Evolutionary conservation across 2,113 vertebrate species (phyloP), one percentile per base, ranked within the genome.

Genomic region (Urocolius indicus): DNA sequence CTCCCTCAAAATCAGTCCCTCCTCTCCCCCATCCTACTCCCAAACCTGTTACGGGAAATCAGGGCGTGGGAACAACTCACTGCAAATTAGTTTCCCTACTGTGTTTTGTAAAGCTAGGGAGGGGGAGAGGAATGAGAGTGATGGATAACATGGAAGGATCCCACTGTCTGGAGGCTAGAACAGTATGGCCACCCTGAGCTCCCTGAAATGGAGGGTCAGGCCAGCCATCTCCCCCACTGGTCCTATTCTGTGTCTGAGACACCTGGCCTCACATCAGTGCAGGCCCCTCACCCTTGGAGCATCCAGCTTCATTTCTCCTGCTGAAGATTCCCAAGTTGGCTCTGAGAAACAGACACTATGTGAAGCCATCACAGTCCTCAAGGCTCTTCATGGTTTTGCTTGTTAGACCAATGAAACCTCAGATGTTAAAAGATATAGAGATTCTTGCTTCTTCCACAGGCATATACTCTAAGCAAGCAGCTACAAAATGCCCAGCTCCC

Each of bases 141-240:
- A 55, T 43, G 59, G 34, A 46, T 41, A 65, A 77, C 3, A 2
- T 1, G 2, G 10, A 38, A 38, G 29, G 32, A 77, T 71, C 48
- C 34, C 38, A 67, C 23, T 2, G 2, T 45, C 24, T 19, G 21
- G 6, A 41, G 55, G 30, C 46, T 80, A 75, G 63, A 89, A 65
- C 8, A 73, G 34, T 9, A 54, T 0, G 0, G 55, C 23, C 2
- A 2, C 26, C n/a, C 38, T 0, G 0, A 48, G 41, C 17, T 17
- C 36, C 15, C 48, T 23, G 15, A 16, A 16, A 29, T 9, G 15
- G 45, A 62, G 19, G 59, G 9, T 9, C 46, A 77, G 36, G 11
- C 6, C 24, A 81, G 57, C n/a, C 5, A 3, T 32, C 9, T 32
- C 18, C 41, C 14, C 5, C 17, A 43, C 19, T 4, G 3, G 22